Conservation (phyloP, 2,113 vertebrate species). For the Cygnus buccinator region DNA sequence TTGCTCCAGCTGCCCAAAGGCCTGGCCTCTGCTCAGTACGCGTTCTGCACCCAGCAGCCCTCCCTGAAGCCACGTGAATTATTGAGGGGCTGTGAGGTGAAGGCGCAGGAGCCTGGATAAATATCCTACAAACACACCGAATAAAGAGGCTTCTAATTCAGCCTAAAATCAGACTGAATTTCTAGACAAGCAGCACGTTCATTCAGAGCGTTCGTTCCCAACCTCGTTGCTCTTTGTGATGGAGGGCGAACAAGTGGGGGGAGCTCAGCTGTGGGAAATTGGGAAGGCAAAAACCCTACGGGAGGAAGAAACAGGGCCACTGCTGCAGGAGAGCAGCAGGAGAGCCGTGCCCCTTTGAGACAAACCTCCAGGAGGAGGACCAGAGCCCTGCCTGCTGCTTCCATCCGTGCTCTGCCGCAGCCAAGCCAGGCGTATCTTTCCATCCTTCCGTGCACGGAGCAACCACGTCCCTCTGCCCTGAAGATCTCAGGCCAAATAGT, state of each 20-base stretch:
- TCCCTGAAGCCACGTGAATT: not conserved
- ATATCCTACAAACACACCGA: not conserved
- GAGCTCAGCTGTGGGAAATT: not conserved
- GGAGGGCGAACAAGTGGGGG: not conserved
- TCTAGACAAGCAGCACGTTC: not conserved
- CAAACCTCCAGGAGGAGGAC: not conserved
- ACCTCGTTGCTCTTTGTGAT: accelerated
- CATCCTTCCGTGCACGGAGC: not conserved
- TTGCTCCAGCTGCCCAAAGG: not conserved
- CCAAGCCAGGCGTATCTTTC: too few relatives aligned
- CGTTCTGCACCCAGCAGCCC: not conserved
- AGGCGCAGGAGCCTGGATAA: not conserved
- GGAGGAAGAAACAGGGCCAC: not conserved
- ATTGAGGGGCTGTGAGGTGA: not conserved
- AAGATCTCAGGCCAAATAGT: not conserved
- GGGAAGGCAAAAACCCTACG: not conserved
- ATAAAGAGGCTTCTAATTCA: not conserved
- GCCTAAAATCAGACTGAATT: not conserved
- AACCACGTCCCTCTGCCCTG: not conserved
- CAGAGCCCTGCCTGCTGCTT: not conserved
- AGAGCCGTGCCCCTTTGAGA: not conserved
- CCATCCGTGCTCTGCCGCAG: not conserved
- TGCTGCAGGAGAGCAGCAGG: not conserved
- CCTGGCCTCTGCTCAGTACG: not conserved
- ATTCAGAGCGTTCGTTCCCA: not conserved